Evolutionary conservation across 1,140 invertebrate species (phyloP).

Genomic region (Thalassaphorura encarpata): DNA sequence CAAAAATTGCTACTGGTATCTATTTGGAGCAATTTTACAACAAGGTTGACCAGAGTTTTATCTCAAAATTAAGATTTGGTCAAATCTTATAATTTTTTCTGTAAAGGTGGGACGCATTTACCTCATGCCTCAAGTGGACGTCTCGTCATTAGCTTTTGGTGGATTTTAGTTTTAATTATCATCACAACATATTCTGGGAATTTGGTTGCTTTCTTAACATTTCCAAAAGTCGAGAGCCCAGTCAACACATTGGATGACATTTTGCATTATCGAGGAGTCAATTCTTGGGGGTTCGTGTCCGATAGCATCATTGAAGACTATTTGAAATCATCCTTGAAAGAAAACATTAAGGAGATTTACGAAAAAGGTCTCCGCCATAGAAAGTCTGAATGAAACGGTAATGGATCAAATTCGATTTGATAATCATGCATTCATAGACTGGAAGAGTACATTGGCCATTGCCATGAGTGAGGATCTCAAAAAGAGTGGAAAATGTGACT

Average conservation of each 20-base stretch:
- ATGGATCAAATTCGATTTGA: conserved; percentile 50
- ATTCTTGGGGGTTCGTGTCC: conserved; percentile 61
- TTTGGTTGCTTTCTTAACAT: conserved; percentile 84
- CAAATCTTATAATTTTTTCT: conserved; percentile 2
- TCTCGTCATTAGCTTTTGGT: conserved; percentile 81
- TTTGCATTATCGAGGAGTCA: conserved; percentile 44
- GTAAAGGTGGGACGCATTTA: conserved; percentile 67
- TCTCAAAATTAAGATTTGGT: neutral
- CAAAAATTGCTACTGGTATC: conserved; percentile 76
- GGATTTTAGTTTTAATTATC: conserved; percentile 79
- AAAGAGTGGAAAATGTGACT: conserved; percentile 54
- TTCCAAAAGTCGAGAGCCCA: conserved; percentile 69
- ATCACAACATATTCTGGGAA: conserved; percentile 88
- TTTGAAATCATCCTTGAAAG: conserved; percentile 37
- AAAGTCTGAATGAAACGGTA: conserved; percentile 40
- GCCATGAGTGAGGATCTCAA: conserved; percentile 54
- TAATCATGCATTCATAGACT: conserved; percentile 66
- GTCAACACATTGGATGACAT: conserved; percentile 64
- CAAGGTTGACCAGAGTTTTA: conserved; percentile 53
- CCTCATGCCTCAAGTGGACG: conserved; percentile 75
- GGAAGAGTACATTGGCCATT: conserved; percentile 57
- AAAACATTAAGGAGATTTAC: conserved; percentile 37
- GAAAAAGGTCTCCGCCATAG: conserved; percentile 45
- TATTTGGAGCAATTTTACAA: conserved; percentile 78
- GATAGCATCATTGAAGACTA: conserved; percentile 60